Percentiles rank a stretch among this genome's conserved stretches.
phyloP scores from a whole-genome alignment of 2,888 invertebrate species.

The Pachymerium ferrugineum region DNA sequence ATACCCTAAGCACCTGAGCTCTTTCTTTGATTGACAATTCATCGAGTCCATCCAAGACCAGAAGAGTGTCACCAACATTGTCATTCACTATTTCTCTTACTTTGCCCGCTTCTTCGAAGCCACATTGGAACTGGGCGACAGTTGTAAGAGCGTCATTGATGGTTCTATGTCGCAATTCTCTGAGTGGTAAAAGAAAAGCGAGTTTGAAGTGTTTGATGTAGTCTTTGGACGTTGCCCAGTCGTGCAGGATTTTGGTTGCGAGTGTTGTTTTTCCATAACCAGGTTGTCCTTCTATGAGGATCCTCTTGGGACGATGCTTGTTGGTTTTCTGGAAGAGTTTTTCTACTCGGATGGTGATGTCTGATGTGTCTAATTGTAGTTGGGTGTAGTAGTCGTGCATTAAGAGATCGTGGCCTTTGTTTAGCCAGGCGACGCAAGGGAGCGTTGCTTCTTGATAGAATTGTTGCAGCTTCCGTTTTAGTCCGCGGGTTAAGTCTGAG shows the following conservation, averaged over 20 bases:
- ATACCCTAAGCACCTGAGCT: not conserved
- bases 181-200: not conserved
- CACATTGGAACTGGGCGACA: not conserved
- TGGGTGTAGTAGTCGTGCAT: not conserved
- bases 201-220: not conserved
- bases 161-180: not conserved
- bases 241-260: not conserved
- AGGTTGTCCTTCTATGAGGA: not conserved
- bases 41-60: not conserved
- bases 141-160: not conserved
- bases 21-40: not conserved
- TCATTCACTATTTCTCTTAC: not conserved
- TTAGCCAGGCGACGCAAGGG: not conserved
- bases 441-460: not conserved
- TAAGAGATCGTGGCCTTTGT: not conserved
- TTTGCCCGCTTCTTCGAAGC: not conserved
- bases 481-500: not conserved
- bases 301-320: not conserved
- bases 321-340: not conserved
- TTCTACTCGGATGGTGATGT: not conserved
- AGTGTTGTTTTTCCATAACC: not conserved
- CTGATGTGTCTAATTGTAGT: not conserved
- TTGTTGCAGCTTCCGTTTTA: not conserved
- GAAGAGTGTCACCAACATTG: not conserved
- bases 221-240: not conserved